Evolutionary conservation across 2,113 vertebrate species (phyloP).

Genomic region (Albula glossodonta): DNA sequence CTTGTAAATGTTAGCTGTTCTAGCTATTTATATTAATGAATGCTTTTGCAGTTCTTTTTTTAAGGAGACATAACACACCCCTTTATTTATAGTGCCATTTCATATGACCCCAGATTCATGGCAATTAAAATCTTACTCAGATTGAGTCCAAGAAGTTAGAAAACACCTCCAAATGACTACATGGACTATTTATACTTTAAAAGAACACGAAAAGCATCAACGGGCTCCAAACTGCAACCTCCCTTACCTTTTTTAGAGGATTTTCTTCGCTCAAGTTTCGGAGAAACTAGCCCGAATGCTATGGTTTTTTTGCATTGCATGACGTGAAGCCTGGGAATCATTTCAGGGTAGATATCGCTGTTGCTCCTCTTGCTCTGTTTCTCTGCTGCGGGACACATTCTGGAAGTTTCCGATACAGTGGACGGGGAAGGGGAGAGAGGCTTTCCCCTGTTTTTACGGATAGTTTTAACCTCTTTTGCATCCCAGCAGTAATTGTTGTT

Average conservation of each 20-base stretch:
- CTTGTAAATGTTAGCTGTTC: too few relatives aligned
- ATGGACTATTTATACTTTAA: too few relatives aligned
- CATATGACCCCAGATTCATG: too few relatives aligned
- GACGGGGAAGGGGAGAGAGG: constrained; percentile 62
- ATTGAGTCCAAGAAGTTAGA: too few relatives aligned
- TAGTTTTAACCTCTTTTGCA: neutral
- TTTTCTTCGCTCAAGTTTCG: constrained; percentile 71
- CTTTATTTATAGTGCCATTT: too few relatives aligned
- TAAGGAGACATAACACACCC: too few relatives aligned
- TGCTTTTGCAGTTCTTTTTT: too few relatives aligned
- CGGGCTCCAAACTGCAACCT: neutral
- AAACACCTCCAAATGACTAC: too few relatives aligned
- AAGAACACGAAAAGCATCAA: too few relatives aligned
- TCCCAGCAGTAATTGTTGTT: constrained; percentile 44
- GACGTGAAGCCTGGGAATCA: constrained; percentile 67
- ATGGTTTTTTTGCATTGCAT: constrained; percentile 76
- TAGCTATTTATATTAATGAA: too few relatives aligned
- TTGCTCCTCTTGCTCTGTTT: constrained; percentile 50
- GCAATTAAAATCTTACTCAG: too few relatives aligned
- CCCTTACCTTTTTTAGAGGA: constrained; percentile 72
- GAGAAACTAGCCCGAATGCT: constrained; percentile 72
- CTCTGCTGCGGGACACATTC: constrained; percentile 75
- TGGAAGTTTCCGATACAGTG: constrained; percentile 63
- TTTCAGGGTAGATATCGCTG: constrained; percentile 51
- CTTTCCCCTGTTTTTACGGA: neutral